Evolutionary conservation across 2,113 vertebrate species (phyloP).

Genomic region (Takifugu bimaculatus): DNA sequence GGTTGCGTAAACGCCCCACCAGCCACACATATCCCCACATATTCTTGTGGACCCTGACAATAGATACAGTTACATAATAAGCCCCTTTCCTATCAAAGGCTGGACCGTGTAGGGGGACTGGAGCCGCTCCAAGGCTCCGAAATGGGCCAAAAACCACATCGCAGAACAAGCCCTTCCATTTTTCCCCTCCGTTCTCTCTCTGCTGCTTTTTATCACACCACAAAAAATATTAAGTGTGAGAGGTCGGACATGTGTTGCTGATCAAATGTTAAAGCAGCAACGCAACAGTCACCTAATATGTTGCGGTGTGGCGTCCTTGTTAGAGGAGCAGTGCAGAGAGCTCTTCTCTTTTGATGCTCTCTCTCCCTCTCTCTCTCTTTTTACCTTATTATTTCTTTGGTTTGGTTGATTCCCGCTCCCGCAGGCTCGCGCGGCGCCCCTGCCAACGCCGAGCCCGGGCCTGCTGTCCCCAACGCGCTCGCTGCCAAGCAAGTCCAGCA

Average conservation of each 20-base stretch:
- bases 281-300: conserved; percentile 60
- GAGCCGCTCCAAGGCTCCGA: conserved; percentile 57
- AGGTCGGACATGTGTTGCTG: conserved; percentile 69
- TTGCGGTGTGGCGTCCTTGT: conserved; percentile 59
- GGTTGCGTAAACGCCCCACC: conserved; percentile 12
- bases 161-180: conserved; percentile 64
- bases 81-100: conserved; percentile 71
- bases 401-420: too few species aligned
- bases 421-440: conserved; percentile 65
- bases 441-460: conserved; percentile 66
- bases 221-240: conserved; percentile 67
- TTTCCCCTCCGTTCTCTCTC: conserved; percentile 19
- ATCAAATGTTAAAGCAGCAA: conserved; percentile 68
- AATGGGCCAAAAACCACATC: conserved; percentile 70
- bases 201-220: conserved; percentile 65
- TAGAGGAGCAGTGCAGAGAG: too few species aligned
- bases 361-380: background rate
- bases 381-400: too few species aligned
- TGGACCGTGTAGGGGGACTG: conserved; percentile 52
- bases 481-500: conserved; percentile 63
- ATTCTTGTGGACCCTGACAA: conserved; percentile 69
- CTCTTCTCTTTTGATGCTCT: conserved; percentile 5
- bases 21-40: conserved; percentile 32
- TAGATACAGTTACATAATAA: conserved; percentile 75
- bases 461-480: conserved; percentile 58